Evolutionary conservation across 2,888 invertebrate genomes (phyloP).

Genomic region (Oscheius onirici): DNA sequence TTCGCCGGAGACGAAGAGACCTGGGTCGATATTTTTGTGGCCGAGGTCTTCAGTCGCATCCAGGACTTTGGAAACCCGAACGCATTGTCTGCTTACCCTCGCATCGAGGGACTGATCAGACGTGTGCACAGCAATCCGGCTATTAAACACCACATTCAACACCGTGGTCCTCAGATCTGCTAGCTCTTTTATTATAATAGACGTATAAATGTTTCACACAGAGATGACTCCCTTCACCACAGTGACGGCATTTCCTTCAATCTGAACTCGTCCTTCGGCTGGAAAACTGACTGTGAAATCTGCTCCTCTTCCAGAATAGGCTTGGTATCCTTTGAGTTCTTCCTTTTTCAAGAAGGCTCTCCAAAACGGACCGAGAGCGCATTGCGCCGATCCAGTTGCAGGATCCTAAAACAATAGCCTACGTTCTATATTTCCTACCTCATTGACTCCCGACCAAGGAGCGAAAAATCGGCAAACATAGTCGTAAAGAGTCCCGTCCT

Average conservation of each 20-base stretch:
- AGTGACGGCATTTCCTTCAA: slow-evolving; percentile 15
- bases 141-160: slow-evolving; percentile 55
- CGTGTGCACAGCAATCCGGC: slow-evolving; percentile 62
- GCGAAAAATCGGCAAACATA: slow-evolving; percentile 74
- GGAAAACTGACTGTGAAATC: slow-evolving; percentile 37
- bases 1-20: slow-evolving; percentile 62
- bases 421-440: slow-evolving; percentile 42
- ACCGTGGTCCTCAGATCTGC: slow-evolving; percentile 39
- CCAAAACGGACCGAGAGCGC: slow-evolving; percentile 62
- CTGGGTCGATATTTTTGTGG: slow-evolving; percentile 68
- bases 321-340: slow-evolving; percentile 48
- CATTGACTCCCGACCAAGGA: slow-evolving; percentile 73
- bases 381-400: slow-evolving; percentile 71
- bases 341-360: slow-evolving; percentile 41
- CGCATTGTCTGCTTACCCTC: slow-evolving; percentile 64
- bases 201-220: too few species aligned
- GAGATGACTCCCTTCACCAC: not conserved
- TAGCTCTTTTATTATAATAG: not conserved
- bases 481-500: slow-evolving; percentile 61
- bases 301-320: slow-evolving; percentile 51
- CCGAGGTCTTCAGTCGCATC: slow-evolving; percentile 60
- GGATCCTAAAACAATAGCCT: slow-evolving; percentile 67
- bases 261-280: not conserved
- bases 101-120: slow-evolving; percentile 59
- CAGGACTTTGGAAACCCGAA: slow-evolving; percentile 60